Conservation (phyloP, 1,140 invertebrate species). For the Papilio polyxenes region DNA sequence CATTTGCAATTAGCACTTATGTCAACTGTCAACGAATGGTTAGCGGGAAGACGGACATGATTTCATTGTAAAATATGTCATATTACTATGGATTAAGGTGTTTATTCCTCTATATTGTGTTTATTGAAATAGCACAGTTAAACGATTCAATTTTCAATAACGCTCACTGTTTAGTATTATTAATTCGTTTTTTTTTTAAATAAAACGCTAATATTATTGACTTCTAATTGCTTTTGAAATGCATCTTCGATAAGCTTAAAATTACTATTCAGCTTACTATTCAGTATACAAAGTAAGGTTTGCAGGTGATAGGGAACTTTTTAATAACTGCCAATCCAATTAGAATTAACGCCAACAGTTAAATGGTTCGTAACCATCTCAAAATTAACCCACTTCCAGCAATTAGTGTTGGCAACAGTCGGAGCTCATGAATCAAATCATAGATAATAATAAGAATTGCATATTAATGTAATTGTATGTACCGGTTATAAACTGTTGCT, state of each 20-base stretch:
- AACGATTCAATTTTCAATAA: background rate
- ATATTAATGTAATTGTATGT: background rate
- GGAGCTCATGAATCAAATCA: slow-evolving; percentile 12
- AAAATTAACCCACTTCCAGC: slow-evolving; percentile 34
- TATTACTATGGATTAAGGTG: background rate
- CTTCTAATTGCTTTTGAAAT: background rate
- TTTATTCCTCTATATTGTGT: background rate
- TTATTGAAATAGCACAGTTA: background rate
- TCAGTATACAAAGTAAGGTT: background rate
- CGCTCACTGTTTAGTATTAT: background rate
- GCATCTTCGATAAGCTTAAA: background rate
- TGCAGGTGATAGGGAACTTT: slow-evolving; percentile 6
- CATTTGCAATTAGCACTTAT: slow-evolving; percentile 72
- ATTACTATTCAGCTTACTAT: too few relatives aligned
- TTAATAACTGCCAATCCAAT: slow-evolving; percentile 31
- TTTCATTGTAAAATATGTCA: slow-evolving; percentile 29
- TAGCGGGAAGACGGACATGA: background rate
- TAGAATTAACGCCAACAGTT: slow-evolving; percentile 30
- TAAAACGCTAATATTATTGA: background rate
- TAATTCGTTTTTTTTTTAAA: background rate
- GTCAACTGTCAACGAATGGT: slow-evolving; percentile 63
- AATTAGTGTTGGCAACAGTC: slow-evolving; percentile 31
- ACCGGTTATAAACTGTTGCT: background rate
- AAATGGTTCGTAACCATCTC: slow-evolving; percentile 37
- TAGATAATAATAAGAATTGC: background rate